Percentiles rank a stretch among this genome's conserved stretches.
Evolutionary conservation across 2,888 invertebrate species (phyloP).

Genomic region (Phalera bucephala): DNA sequence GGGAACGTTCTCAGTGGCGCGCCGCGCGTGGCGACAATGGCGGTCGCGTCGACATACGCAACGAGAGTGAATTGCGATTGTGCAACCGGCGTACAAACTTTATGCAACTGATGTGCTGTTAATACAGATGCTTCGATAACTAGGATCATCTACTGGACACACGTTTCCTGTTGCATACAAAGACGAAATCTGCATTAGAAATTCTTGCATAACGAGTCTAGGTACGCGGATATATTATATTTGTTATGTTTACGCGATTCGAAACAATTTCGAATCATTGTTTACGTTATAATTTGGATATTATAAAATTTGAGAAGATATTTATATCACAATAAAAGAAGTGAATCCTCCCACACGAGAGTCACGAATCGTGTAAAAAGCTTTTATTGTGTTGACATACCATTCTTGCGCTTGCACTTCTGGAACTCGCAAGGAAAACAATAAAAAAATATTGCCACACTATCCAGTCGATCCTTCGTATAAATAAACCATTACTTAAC

Average conservation of each 20-base stretch:
- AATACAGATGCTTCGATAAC: conserved; percentile 65
- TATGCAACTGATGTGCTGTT: conserved; percentile 75
- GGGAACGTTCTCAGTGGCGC: conserved; percentile 79
- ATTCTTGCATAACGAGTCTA: conserved; percentile 23
- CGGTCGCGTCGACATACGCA: conserved; percentile 52
- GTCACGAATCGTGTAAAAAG: conserved; percentile 12
- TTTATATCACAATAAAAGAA: too few species aligned
- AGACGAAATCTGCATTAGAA: conserved; percentile 19
- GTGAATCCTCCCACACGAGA: conserved; percentile 19
- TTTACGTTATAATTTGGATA: too few species aligned
- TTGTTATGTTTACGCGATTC: too few species aligned
- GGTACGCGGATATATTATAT: too few species aligned
- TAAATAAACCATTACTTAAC: conserved; percentile 41
- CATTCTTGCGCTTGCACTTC: not conserved
- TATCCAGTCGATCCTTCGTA: conserved; percentile 31
- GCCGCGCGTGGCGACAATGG: conserved; percentile 77
- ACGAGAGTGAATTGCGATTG: conserved; percentile 78
- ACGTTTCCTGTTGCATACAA: conserved; percentile 43
- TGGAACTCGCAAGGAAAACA: conserved; percentile 16
- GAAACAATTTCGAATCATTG: not conserved
- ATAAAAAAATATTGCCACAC: conserved; percentile 30
- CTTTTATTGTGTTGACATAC: conserved; percentile 7
- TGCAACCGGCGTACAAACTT: conserved; percentile 67
- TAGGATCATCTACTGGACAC: conserved; percentile 46
- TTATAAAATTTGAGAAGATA: too few species aligned